phyloP scores from a whole-genome alignment of 1,140 invertebrate species.

The Drosophila pachea region DNA sequence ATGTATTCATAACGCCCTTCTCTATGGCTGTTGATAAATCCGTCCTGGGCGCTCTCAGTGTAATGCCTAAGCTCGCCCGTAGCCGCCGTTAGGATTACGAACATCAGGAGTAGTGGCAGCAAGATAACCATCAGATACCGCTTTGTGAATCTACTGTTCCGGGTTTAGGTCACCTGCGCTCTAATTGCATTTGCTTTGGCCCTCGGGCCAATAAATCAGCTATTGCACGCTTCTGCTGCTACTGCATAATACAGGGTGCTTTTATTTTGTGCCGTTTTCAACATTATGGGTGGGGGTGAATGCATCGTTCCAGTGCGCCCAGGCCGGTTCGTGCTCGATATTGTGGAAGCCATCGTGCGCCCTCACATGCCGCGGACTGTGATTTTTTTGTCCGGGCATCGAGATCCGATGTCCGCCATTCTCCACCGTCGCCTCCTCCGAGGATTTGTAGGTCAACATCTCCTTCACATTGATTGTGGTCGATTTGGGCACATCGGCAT shows the following conservation, averaged over 20 bases:
- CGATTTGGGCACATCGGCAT: no score
- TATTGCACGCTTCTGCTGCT: slow-evolving; percentile 1
- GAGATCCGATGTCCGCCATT: slow-evolving; percentile 36
- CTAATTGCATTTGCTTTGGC: slow-evolving; percentile 13
- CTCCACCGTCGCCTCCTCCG: not conserved
- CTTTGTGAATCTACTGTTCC: not conserved
- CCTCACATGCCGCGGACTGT: slow-evolving; percentile 19
- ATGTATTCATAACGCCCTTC: not conserved
- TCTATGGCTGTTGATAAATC: slow-evolving; percentile 20
- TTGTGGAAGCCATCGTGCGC: slow-evolving; percentile 62
- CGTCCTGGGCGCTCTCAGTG: slow-evolving; percentile 27
- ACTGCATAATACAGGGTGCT: slow-evolving; percentile 14
- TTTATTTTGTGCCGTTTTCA: slow-evolving; percentile 10
- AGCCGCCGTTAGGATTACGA: not conserved
- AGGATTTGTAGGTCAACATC: slow-evolving; percentile 18
- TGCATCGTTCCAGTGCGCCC: slow-evolving; percentile 52
- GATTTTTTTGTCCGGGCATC: slow-evolving; percentile 4
- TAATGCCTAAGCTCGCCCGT: slow-evolving; percentile 7
- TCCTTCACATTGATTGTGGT: no score
- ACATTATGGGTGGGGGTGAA: no score
- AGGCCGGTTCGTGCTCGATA: slow-evolving; percentile 30
- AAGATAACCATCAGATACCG: not conserved
- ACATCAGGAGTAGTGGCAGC: not conserved
- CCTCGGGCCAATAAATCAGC: slow-evolving; percentile 10
- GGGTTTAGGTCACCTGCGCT: not conserved